phyloP scores from a whole-genome alignment of 1,140 invertebrate species.

The Anadara kagoshimensis region DNA sequence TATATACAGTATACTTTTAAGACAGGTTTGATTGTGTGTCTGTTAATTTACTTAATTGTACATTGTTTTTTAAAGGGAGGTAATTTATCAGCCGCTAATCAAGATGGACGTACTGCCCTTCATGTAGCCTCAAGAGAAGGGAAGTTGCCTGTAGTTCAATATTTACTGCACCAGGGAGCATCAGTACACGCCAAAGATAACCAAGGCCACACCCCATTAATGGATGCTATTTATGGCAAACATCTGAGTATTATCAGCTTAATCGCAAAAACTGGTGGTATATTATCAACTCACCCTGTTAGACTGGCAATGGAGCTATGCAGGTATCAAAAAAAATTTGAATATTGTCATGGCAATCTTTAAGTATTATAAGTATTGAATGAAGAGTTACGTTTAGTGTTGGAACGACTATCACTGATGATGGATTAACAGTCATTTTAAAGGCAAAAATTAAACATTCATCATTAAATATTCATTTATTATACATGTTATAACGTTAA shows the following conservation, averaged over 20 bases:
- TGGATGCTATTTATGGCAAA: constrained; percentile 64
- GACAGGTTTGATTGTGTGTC: no score
- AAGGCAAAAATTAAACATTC: background rate
- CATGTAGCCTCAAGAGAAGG: constrained; percentile 87
- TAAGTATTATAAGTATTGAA: background rate
- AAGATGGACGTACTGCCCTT: constrained; percentile 86
- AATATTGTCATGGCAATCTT: background rate
- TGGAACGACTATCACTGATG: background rate
- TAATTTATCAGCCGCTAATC: constrained; percentile 84
- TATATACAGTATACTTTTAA: no score
- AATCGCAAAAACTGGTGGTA: constrained; percentile 81
- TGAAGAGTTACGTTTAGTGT: background rate
- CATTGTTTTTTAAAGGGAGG: constrained; percentile 50
- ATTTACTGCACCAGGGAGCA: constrained; percentile 86
- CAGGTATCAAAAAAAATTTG: constrained; percentile 53
- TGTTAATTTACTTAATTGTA: background rate
- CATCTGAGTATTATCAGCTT: constrained; percentile 64
- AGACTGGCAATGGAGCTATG: constrained; percentile 80
- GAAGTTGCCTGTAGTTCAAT: constrained; percentile 81
- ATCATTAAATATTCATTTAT: background rate
- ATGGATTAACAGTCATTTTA: background rate
- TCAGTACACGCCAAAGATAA: constrained; percentile 87
- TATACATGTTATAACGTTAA: background rate
- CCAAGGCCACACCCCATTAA: constrained; percentile 69
- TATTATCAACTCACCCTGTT: constrained; percentile 72